These are phyloP conservation scores for Hippocampus barbouri DNA, from an alignment of 2,113 vertebrate genomes.

Conservation along the genomic window DNA sequence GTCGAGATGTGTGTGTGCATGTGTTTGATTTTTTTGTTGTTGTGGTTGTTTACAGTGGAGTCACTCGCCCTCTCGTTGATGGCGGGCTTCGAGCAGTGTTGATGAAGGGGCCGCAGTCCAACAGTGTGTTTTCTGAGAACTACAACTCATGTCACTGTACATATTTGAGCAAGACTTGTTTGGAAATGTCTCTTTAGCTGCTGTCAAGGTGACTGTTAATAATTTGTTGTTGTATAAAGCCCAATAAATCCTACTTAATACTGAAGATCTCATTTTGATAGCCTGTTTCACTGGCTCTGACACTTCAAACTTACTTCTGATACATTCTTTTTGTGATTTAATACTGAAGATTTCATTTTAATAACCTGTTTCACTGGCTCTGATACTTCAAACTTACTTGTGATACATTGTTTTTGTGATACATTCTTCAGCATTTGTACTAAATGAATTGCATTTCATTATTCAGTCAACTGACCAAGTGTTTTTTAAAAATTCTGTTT, in stretches of 20 bases:
- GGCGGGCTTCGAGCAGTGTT: conserved; percentile 94
- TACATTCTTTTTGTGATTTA: not conserved
- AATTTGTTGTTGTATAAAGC: conserved; percentile 26
- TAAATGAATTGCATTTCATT: not conserved
- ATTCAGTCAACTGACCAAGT: too few relatives aligned
- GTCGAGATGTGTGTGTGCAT: not conserved
- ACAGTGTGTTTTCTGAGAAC: not conserved
- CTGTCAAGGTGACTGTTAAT: conserved; percentile 10
- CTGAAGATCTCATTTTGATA: conserved; percentile 6
- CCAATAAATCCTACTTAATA: conserved; percentile 34
- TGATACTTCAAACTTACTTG: not conserved
- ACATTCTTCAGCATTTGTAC: not conserved
- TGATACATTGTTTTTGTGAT: not conserved
- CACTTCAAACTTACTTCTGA: not conserved
- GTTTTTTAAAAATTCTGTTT: too few relatives aligned
- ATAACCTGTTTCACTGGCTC: not conserved
- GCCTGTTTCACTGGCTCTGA: not conserved
- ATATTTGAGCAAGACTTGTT: not conserved
- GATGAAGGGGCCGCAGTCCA: conserved; percentile 19
- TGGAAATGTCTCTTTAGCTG: conserved; percentile 23
- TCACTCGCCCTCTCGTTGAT: conserved; percentile 93
- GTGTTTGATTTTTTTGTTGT: conserved; percentile 7
- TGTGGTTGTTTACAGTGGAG: conserved; percentile 89
- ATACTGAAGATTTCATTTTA: conserved; percentile 3
- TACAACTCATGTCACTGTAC: not conserved